Percentiles rank a stretch among this genome's conserved stretches.
phyloP scores from a whole-genome alignment of 2,888 invertebrate genomes.

The Argyresthia albistria region DNA sequence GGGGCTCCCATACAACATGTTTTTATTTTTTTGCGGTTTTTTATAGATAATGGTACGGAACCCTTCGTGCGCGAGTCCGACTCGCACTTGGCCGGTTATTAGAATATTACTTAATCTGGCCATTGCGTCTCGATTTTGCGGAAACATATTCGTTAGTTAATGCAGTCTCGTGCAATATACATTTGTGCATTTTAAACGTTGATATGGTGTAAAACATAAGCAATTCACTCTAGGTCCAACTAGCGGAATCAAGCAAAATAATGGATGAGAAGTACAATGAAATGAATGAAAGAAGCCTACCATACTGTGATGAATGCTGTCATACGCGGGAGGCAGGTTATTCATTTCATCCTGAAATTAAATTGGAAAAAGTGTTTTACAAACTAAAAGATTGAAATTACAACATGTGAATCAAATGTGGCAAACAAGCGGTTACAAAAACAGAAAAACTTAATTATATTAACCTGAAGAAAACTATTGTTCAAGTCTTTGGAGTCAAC shows the following conservation, averaged over 20 bases:
- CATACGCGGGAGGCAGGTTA: constrained; percentile 78
- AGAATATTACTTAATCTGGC: too few relatives aligned
- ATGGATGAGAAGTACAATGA: neutral
- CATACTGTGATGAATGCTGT: constrained; percentile 82
- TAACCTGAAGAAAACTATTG: constrained; percentile 73
- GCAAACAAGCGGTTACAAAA: neutral
- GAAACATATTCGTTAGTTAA: too few relatives aligned
- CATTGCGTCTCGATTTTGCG: too few relatives aligned
- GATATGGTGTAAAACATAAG: too few relatives aligned
- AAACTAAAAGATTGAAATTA: constrained; percentile 5
- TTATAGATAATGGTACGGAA: too few relatives aligned
- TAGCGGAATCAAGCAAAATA: neutral
- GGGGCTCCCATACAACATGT: too few relatives aligned
- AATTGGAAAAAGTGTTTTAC: constrained; percentile 2
- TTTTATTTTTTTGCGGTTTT: too few relatives aligned
- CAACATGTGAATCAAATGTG: neutral
- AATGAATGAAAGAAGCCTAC: constrained; percentile 57
- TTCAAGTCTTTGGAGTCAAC: constrained; percentile 76
- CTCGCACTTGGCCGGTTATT: too few relatives aligned
- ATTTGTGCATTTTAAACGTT: too few relatives aligned
- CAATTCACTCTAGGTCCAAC: too few relatives aligned
- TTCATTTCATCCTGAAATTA: constrained; percentile 74
- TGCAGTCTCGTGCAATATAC: too few relatives aligned
- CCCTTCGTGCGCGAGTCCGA: too few relatives aligned
- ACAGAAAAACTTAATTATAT: neutral